Evolutionary conservation across 2,888 invertebrate genomes (phyloP), one percentile per base, ranked within the genome.

Genomic region (Cynaeus angustus): DNA sequence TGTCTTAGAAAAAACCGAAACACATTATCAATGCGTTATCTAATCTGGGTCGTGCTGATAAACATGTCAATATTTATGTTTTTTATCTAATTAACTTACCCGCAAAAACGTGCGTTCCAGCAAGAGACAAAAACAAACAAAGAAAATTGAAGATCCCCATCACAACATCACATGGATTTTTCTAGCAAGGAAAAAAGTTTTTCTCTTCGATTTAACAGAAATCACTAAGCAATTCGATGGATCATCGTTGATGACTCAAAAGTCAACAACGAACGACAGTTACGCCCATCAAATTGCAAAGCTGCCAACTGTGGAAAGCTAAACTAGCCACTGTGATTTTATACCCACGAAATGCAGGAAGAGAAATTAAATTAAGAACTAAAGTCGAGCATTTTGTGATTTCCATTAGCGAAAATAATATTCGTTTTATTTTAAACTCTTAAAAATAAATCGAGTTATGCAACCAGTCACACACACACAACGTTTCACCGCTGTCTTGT

Each of bases 151-250:
- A 9, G 62, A 62, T 38, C 26, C 21, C 68, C 71, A 71, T 71
- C 38, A 46, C 67, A 52, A 68, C 67, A 68, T 68, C 16, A 68
- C 64, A 68, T 56, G 16, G 10, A 16, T 43, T 30, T n/a, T n/a
- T 43, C 2, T 8, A 46, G 7, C 21, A 21, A 56, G 21, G 7
- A 56, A 41, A 53, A 26, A 5, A 59, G n/a, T 33, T 52, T 43
- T 56, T 13, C 16, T 52, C 37, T 55, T 37, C 55, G 37, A 13
- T 38, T 26, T 28, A 38, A 55, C 33, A n/a, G 8, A 55, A 55
- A 53, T 14, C 14, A 16, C 10, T 56, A 14, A 43, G 10, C 14
- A 28, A 56, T 56, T 55, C 37, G 16, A 43, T 56, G 41, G 21
- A 56, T 56, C 43, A 56, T 56, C n/a, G 9, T 33, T 55, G 55